Evolutionary conservation across 2,113 vertebrate genomes (phyloP).

Genomic region (Mobula birostris): DNA sequence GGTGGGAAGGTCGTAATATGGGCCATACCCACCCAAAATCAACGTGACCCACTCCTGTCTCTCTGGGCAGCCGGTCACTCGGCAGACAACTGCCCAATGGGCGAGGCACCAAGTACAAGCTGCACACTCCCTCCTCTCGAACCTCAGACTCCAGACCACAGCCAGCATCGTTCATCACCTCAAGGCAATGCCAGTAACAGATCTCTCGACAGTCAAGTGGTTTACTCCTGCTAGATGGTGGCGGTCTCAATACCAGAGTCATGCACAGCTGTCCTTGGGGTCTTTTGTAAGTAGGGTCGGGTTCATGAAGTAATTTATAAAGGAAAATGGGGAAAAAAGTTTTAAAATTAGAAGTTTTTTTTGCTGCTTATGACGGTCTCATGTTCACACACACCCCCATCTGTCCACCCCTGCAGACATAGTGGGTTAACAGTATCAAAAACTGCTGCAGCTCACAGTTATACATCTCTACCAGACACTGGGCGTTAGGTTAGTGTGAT

Average conservation of each 20-base stretch:
- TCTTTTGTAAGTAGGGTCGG: not conserved
- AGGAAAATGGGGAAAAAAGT: not conserved
- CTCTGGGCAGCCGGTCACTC: not conserved
- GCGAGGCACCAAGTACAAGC: no score
- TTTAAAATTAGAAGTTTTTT: not conserved
- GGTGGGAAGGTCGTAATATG: not conserved
- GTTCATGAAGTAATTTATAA: not conserved
- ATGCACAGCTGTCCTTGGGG: not conserved
- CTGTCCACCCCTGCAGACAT: not conserved
- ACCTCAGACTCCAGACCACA: no score
- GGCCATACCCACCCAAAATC: not conserved
- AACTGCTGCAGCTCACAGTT: not conserved
- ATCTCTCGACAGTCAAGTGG: not conserved
- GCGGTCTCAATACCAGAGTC: not conserved
- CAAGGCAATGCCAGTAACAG: no score
- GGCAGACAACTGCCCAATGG: no score
- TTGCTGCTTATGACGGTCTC: not conserved
- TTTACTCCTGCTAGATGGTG: not conserved
- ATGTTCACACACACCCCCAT: not conserved
- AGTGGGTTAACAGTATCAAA: not conserved
- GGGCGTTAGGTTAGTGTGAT: slow-evolving; percentile 16
- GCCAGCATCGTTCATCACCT: no score
- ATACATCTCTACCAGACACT: not conserved
- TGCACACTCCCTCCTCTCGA: no score
- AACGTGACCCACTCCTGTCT: not conserved